Evolutionary conservation across 2,888 invertebrate species (phyloP).

Genomic region (Agrochola macilenta): DNA sequence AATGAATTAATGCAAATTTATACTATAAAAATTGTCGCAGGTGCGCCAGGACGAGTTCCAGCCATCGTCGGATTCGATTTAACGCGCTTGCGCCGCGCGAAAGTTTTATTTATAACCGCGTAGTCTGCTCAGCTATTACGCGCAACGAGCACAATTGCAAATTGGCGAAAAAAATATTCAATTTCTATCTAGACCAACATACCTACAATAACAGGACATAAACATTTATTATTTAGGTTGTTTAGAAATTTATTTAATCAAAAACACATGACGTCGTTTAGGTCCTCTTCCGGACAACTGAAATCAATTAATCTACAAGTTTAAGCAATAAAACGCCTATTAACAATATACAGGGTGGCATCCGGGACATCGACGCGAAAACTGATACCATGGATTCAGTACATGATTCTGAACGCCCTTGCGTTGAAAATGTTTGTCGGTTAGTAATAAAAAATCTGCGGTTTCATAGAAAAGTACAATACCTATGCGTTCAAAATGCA

Average conservation of each 20-base stretch:
- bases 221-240: not conserved
- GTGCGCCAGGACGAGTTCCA: slow-evolving; percentile 89
- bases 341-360: not conserved
- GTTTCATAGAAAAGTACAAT: too few relatives aligned
- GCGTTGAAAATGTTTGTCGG: too few relatives aligned
- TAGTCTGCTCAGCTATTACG: slow-evolving; percentile 78
- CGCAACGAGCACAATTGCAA: slow-evolving; percentile 66
- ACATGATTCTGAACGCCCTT: too few relatives aligned
- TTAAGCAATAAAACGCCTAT: slow-evolving; percentile 17
- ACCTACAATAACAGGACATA: not conserved
- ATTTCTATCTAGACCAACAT: slow-evolving; percentile 20
- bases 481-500: too few relatives aligned
- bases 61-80: slow-evolving; percentile 88
- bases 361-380: too few relatives aligned
- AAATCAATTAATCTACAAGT: not conserved
- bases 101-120: slow-evolving; percentile 88
- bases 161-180: slow-evolving; percentile 55
- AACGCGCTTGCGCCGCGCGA: slow-evolving; percentile 86
- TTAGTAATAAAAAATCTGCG: too few relatives aligned
- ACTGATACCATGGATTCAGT: too few relatives aligned
- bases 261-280: not conserved
- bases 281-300: not conserved
- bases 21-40: slow-evolving; percentile 91
- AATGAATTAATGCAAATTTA: slow-evolving; percentile 91
- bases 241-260: not conserved